Evolutionary conservation across 2,888 invertebrate genomes (phyloP).

Genomic region (Idaea aversata): DNA sequence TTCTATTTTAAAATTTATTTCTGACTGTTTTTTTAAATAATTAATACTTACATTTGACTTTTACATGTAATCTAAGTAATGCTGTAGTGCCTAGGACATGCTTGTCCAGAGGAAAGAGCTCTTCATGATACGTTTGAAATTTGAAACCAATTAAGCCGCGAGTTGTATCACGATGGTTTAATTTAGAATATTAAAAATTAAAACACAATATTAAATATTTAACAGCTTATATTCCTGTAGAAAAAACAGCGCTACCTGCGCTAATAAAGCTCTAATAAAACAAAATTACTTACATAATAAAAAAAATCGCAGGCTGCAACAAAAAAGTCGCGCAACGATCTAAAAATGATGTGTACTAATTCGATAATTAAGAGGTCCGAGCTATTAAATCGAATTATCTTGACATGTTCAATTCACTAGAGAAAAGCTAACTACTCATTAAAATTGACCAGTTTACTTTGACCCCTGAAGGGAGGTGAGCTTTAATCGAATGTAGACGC

Average conservation of each 20-base stretch:
- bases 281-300: neutral
- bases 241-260: neutral
- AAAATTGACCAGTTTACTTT: slow-evolving; percentile 43
- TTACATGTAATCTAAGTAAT: no score
- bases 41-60: no score
- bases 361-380: slow-evolving; percentile 69
- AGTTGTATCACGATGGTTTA: no score
- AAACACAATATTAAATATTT: neutral
- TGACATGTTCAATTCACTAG: slow-evolving; percentile 70
- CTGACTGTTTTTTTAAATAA: no score
- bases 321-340: slow-evolving; percentile 37
- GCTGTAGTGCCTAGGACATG: no score
- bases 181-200: no score
- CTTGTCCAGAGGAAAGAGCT: no score
- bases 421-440: slow-evolving; percentile 76
- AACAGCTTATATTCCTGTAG: neutral
- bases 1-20: no score
- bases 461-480: slow-evolving; percentile 30
- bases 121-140: no score
- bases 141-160: no score
- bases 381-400: slow-evolving; percentile 78
- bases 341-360: slow-evolving; percentile 46
- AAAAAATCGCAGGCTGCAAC: slow-evolving; percentile 35
- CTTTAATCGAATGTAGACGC: slow-evolving; percentile 4
- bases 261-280: neutral